phyloP scores from a whole-genome alignment of 2,797 vertebrate species.

The Falco columbarius region DNA sequence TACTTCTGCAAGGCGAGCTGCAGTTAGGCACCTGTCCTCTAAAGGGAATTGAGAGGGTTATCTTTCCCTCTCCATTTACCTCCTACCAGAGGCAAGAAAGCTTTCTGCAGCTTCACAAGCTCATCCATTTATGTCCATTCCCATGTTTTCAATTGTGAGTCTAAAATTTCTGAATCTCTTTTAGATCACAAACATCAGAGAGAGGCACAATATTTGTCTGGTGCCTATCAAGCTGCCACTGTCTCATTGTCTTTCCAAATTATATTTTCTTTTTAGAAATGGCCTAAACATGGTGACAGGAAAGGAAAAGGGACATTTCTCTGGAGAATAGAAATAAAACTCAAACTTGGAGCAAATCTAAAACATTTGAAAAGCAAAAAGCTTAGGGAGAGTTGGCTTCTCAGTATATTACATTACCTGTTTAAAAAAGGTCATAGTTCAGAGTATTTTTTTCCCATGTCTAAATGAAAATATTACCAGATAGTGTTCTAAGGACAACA shows the following conservation, averaged over 20 bases:
- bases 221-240: background rate
- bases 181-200: background rate
- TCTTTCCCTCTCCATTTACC: background rate
- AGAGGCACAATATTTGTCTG: background rate
- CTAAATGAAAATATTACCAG: background rate
- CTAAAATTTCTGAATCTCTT: background rate
- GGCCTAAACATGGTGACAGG: background rate
- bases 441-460: background rate
- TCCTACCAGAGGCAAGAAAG: background rate
- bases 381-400: background rate
- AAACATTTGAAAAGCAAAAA: background rate
- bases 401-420: background rate
- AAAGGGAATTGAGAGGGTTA: background rate
- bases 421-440: background rate
- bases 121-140: background rate
- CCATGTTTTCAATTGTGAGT: background rate
- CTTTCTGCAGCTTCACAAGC: background rate
- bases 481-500: background rate
- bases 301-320: background rate
- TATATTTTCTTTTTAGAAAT: background rate
- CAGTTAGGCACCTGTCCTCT: background rate
- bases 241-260: background rate
- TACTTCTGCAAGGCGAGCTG: background rate
- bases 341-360: background rate
- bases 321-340: background rate